These are phyloP conservation scores for Myripristis murdjan DNA, from an alignment of 2,797 vertebrate species.

Conservation along the genomic window DNA sequence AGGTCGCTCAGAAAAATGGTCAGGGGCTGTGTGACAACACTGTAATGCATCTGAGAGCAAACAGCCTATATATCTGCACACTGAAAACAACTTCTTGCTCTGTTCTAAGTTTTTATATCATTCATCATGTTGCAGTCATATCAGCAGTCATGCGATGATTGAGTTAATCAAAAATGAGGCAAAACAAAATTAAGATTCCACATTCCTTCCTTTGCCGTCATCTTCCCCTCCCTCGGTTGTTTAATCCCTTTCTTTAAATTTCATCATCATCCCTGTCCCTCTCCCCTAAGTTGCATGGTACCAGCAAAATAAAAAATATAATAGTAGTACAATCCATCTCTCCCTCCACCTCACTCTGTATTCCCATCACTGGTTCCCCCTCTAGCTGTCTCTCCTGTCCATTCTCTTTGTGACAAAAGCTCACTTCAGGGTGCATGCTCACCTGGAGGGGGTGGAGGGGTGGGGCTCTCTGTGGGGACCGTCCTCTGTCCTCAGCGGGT, in stretches of 20 bases:
- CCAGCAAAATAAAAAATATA: no score
- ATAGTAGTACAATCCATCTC: neutral
- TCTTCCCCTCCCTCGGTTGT: neutral
- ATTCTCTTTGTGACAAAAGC: neutral
- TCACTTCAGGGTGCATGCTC: conserved; percentile 34
- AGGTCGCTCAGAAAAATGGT: no score
- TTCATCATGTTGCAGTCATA: no score
- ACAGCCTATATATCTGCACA: no score
- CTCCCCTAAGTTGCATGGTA: neutral
- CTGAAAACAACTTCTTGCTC: no score
- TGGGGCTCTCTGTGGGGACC: conserved; percentile 83
- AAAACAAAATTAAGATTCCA: neutral
- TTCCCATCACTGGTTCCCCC: no score
- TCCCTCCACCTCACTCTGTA: neutral
- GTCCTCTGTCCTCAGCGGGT: conserved; percentile 90
- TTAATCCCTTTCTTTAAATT: neutral
- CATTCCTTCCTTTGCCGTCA: neutral
- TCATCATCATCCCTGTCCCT: no score
- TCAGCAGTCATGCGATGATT: neutral
- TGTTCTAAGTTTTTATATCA: no score
- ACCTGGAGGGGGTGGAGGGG: conserved; percentile 89
- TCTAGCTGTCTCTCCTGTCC: no score
- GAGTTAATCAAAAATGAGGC: neutral
- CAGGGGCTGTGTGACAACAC: no score
- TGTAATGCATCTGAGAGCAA: no score